A percentile compares a stretch with the other conserved stretches of the same genome.
phyloP scores from a whole-genome alignment of 2,888 invertebrate genomes.

The Andrena camellia region DNA sequence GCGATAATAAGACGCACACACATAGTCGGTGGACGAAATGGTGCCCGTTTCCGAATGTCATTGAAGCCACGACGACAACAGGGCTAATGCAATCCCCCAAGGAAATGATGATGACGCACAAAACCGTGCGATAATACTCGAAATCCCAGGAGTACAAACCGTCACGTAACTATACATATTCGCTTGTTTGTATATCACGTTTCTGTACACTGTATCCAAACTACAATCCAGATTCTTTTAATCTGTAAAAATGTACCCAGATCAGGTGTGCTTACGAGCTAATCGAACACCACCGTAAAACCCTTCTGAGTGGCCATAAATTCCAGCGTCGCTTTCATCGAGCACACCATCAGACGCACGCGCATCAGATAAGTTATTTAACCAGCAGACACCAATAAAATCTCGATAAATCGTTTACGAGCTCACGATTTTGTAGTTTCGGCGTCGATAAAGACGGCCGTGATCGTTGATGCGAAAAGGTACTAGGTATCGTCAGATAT shows the following conservation, averaged over 20 bases:
- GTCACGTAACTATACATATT: too few relatives aligned
- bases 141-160: background rate
- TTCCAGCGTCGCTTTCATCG: background rate
- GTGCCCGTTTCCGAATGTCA: slow-evolving; percentile 24
- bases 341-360: background rate
- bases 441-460: background rate
- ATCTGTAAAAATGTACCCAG: background rate
- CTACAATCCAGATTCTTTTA: background rate
- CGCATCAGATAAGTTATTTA: background rate
- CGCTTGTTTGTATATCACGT: background rate
- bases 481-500: slow-evolving; percentile 59
- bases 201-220: background rate
- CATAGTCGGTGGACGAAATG: background rate
- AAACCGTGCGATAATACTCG: background rate
- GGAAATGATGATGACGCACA: slow-evolving; percentile 17
- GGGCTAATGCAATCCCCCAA: slow-evolving; percentile 19
- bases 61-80: background rate
- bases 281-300: background rate
- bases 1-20: slow-evolving; percentile 39
- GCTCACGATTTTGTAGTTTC: background rate
- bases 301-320: background rate
- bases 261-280: background rate
- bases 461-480: background rate
- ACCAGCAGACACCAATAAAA: slow-evolving; percentile 18
- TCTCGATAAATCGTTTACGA: slow-evolving; percentile 34